These are phyloP conservation scores for Neofelis nebulosa DNA, from an alignment of 2,113 vertebrate species.

Conservation along the genomic window DNA sequence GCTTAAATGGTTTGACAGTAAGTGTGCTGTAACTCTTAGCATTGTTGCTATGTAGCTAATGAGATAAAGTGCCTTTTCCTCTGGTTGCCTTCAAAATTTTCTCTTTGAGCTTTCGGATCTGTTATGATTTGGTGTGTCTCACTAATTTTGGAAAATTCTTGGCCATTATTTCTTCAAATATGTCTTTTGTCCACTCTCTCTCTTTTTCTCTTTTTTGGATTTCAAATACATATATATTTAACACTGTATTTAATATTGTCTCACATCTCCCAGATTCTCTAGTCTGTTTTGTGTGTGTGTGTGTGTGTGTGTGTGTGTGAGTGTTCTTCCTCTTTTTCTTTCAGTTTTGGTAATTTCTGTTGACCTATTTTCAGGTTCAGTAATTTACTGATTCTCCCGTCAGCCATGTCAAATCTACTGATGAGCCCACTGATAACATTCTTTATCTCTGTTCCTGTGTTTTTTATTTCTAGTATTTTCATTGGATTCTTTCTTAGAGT, in stretches of 20 bases:
- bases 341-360: constrained; percentile 33
- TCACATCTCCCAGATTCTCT: not conserved
- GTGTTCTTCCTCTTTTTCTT: not conserved
- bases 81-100: not conserved
- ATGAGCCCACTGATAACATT: not conserved
- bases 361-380: not conserved
- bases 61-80: not conserved
- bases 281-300: not conserved
- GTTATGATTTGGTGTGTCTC: not conserved
- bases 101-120: not conserved
- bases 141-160: not conserved
- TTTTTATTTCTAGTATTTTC: not conserved
- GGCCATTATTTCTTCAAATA: not conserved
- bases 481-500: not conserved
- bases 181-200: not conserved
- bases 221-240: not conserved
- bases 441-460: not conserved
- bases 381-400: not conserved
- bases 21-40: not conserved
- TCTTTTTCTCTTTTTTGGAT: not conserved
- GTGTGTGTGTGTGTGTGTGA: not conserved
- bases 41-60: not conserved
- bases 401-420: not conserved
- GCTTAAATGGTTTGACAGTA: not conserved
- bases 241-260: not conserved